A percentile compares a stretch with the other conserved stretches of the same genome.
Conservation (phyloP, 2,797 vertebrate genomes). For the Pyrrhura leucotis region DNA sequence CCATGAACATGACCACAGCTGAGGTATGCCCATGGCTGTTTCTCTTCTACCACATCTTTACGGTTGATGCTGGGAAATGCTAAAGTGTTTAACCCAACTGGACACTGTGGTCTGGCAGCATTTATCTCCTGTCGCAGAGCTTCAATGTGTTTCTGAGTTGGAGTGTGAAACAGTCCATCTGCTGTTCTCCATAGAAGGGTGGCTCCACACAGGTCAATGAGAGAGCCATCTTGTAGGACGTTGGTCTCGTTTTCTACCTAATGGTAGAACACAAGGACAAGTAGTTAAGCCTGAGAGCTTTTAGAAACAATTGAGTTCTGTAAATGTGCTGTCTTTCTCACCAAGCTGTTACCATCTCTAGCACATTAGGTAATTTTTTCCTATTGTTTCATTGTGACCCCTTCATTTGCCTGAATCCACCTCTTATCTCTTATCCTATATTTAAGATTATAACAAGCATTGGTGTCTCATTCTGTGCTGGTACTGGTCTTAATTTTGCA, state of each 20-base stretch:
- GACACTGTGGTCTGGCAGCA: conserved; percentile 83
- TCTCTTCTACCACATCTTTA: conserved; percentile 93
- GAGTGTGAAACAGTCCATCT: conserved; percentile 93
- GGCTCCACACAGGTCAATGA: conserved; percentile 96
- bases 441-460: not conserved
- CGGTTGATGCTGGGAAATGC: conserved; percentile 97
- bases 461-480: not conserved
- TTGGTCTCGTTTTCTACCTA: conserved; percentile 98
- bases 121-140: conserved; percentile 89
- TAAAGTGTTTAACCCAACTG: conserved; percentile 91
- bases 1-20: conserved; percentile 95
- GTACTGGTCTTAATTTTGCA: not conserved
- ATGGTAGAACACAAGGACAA: not conserved
- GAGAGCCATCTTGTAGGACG: conserved; percentile 92
- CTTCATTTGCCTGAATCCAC: not conserved
- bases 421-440: not conserved
- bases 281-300: not conserved
- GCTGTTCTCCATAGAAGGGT: conserved; percentile 96
- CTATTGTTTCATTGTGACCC: not conserved
- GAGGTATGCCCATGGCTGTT: conserved; percentile 96
- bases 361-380: rapidly evolving
- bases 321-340: rapidly evolving
- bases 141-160: conserved; percentile 97
- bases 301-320: not conserved
- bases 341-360: rapidly evolving